phyloP scores from a whole-genome alignment of 1,140 invertebrate species.

The Zophobas atratus region DNA sequence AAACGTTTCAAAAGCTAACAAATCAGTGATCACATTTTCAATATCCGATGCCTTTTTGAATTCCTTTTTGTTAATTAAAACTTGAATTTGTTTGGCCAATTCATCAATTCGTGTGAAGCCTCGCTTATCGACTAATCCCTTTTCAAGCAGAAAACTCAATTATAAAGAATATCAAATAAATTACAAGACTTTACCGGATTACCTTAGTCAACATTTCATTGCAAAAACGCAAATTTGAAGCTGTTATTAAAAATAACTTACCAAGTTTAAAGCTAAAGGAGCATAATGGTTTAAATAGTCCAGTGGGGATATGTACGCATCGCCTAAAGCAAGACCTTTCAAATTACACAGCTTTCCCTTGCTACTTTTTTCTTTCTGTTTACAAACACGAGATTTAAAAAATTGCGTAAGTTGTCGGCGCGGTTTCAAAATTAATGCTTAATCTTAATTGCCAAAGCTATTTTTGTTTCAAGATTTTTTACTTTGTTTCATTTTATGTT shows the following conservation, averaged over 20 bases:
- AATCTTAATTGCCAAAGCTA: too few species aligned
- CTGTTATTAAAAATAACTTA: constrained; percentile 65
- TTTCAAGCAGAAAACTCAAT: constrained; percentile 46
- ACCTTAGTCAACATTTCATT: constrained; percentile 33
- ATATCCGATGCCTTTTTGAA: constrained; percentile 70
- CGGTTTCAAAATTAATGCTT: too few species aligned
- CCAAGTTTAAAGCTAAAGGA: constrained; percentile 75
- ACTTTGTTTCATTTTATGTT: too few species aligned
- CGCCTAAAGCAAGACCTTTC: constrained; percentile 80
- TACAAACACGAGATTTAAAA: neutral
- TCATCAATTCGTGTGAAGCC: constrained; percentile 63
- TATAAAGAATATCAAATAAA: constrained; percentile 48
- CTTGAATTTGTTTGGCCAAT: constrained; percentile 61
- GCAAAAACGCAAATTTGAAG: neutral
- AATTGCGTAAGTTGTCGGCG: neutral
- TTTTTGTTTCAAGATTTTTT: too few species aligned
- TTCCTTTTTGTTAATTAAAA: constrained; percentile 61
- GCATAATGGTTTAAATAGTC: constrained; percentile 79
- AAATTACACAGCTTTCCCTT: constrained; percentile 68
- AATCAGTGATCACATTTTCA: constrained; percentile 70
- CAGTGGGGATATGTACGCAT: constrained; percentile 83
- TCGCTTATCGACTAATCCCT: constrained; percentile 68
- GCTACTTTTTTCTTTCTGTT: constrained; percentile 41
- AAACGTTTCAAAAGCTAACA: constrained; percentile 67
- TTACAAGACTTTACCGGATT: constrained; percentile 37